These are phyloP conservation scores for Argynnis bischoffii DNA, from an alignment of 2,888 invertebrate species.

Conservation along the genomic window DNA sequence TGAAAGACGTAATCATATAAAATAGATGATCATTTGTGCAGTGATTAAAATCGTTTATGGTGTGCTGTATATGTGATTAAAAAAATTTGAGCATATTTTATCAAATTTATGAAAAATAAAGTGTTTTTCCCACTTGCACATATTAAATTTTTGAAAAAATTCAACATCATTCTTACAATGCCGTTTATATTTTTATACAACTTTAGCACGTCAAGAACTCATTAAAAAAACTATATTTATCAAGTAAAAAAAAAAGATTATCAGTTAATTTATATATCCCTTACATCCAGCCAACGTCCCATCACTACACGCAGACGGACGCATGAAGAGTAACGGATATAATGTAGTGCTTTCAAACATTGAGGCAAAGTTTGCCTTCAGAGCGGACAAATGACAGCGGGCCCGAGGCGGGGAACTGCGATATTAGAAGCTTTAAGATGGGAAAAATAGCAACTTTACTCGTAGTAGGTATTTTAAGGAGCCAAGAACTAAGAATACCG, in stretches of 20 bases:
- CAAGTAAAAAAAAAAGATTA: background rate
- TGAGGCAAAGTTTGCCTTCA: conserved; percentile 77
- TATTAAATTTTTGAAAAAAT: too few species aligned
- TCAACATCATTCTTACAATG: too few species aligned
- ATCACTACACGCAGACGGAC: conserved; percentile 52
- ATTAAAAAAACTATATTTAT: background rate
- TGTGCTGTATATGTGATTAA: too few species aligned
- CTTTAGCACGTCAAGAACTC: background rate
- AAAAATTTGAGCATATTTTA: too few species aligned
- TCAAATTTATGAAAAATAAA: too few species aligned
- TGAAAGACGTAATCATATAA: too few species aligned
- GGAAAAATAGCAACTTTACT: conserved; percentile 80
- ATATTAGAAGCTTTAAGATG: conserved; percentile 80
- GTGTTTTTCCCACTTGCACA: too few species aligned
- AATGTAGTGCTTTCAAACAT: conserved; percentile 80
- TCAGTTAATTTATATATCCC: background rate
- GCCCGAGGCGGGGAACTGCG: conserved; percentile 68
- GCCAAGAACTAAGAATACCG: conserved; percentile 25
- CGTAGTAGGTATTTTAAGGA: conserved; percentile 54
- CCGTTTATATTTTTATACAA: too few species aligned
- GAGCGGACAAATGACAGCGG: conserved; percentile 79
- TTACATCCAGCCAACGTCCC: conserved; percentile 43
- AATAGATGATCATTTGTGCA: too few species aligned
- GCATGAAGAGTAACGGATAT: conserved; percentile 72
- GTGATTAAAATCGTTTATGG: too few species aligned